Percentiles rank a stretch among this genome's conserved stretches.
These are phyloP conservation scores for Dicentrarchus labrax DNA, from an alignment of 2,113 vertebrate species.

Conservation along the genomic window DNA sequence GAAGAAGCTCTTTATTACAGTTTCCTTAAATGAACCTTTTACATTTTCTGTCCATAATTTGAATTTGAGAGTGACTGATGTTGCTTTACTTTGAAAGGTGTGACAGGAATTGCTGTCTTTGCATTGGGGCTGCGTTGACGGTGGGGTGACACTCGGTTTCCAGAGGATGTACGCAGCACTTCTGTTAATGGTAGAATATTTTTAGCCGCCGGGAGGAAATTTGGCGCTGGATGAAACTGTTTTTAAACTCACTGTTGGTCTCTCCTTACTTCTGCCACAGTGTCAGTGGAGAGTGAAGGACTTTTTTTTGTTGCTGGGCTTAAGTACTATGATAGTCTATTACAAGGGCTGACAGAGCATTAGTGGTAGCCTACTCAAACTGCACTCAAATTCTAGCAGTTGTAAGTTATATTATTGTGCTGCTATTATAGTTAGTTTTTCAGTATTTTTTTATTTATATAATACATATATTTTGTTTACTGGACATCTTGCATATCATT, in stretches of 20 bases:
- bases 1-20: not conserved
- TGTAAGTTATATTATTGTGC: not conserved
- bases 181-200: slow-evolving; percentile 64
- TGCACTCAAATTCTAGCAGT: not conserved
- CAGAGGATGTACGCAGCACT: slow-evolving; percentile 62
- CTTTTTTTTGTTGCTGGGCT: not conserved
- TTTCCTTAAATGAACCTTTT: not conserved
- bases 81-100: slow-evolving; percentile 47
- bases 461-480: no score
- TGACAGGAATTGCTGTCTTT: not conserved
- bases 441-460: not conserved
- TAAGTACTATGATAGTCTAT: not conserved
- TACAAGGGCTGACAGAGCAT: not conserved
- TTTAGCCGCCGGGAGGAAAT: slow-evolving; percentile 67
- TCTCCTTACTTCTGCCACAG: not conserved
- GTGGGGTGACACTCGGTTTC: not conserved
- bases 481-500: no score
- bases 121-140: not conserved
- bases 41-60: not conserved
- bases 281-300: not conserved
- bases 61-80: not conserved
- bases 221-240: slow-evolving; percentile 47
- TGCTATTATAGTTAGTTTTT: not conserved
- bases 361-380: not conserved
- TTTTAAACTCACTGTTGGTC: slow-evolving; percentile 20